These are phyloP conservation scores for Parapristionchus giblindavisi DNA, from an alignment of 2,888 invertebrate species.

Conservation along the genomic window DNA sequence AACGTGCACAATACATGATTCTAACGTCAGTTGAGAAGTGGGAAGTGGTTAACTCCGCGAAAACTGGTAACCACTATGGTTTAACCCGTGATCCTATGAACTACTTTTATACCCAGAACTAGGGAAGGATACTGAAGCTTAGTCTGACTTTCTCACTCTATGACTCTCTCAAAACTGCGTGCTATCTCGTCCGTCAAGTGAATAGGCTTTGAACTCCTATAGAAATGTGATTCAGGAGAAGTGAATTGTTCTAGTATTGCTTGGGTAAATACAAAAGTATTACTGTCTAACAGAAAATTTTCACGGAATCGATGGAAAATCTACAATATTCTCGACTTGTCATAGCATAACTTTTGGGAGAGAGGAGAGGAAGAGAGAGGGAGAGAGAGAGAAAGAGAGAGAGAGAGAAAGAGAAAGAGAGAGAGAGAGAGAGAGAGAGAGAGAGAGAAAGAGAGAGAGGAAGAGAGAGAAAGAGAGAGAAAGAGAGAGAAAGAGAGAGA, in stretches of 20 bases:
- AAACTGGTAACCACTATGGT: not conserved
- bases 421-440: not conserved
- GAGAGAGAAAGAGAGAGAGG: constrained; percentile 8
- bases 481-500: not conserved
- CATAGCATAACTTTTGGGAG: not conserved
- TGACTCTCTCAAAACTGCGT: not conserved
- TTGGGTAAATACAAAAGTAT: not conserved
- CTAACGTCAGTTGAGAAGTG: not conserved
- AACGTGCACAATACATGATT: constrained; percentile 15
- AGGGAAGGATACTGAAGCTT: constrained; percentile 6
- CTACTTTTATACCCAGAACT: not conserved
- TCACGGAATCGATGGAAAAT: too few species aligned
- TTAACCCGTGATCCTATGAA: too few species aligned
- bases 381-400: constrained; percentile 21
- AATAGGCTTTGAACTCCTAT: not conserved
- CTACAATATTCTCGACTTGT: too few species aligned
- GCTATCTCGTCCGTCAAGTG: not conserved
- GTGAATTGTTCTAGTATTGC: not conserved
- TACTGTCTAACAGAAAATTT: not conserved
- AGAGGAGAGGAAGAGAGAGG: not conserved
- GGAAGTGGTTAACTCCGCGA: not conserved
- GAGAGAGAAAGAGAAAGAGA: not conserved
- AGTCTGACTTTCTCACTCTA: too few species aligned
- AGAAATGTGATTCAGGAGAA: not conserved
- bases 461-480: not conserved